Evolutionary conservation across 2,797 vertebrate genomes (phyloP), one percentile per base, ranked within the genome.

Genomic region (Melanotaenia pygmaea): DNA sequence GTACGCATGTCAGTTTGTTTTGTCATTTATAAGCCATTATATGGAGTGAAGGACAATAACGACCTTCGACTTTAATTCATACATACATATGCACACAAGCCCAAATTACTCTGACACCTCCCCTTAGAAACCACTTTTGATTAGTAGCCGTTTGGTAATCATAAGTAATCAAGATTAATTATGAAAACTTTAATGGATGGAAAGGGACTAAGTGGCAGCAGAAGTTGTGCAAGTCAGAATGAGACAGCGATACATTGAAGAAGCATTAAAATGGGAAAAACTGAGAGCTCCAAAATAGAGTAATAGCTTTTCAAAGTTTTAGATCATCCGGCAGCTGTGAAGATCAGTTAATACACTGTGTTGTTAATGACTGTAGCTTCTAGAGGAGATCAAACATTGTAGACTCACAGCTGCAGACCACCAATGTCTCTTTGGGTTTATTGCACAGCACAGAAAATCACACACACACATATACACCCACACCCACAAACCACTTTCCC

Each of bases 341-440:
- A 77, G 77, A 83, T 80, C 64, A 65, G 64, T 70, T 80, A 74
- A 80, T 70, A 77, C 70, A 69, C 68, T 64, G 38, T 50, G 70
- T 32, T 62, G 47, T 78, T 86, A 83, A 89, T 82, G 80, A 81
- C 35, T 4, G 10, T 38, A 69, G 64, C 72, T 78, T 78, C 73
- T 58, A 53, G 50, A 70, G 57, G 67, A 88, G 78, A 89, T 89
- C 82, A 87, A 83, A 86, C 70, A 78, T 78, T 84, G 80, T 70
- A 66, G 70, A 86, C 58, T 62, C 59, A 47, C 56, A 72, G 62
- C 67, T 79, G 67, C 68, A 83, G 73, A 83, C 57, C 74, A 72
- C 56, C 76, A 47, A 74, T 70, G 74, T 83, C 61, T 83, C 64
- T 76, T 51, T 53, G 75, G 76, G 74, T 87, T 86, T 82, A 74